Evolutionary conservation across 1,140 invertebrate genomes (phyloP), one percentile per base, ranked within the genome.

Genomic region (Pantala flavescens): DNA sequence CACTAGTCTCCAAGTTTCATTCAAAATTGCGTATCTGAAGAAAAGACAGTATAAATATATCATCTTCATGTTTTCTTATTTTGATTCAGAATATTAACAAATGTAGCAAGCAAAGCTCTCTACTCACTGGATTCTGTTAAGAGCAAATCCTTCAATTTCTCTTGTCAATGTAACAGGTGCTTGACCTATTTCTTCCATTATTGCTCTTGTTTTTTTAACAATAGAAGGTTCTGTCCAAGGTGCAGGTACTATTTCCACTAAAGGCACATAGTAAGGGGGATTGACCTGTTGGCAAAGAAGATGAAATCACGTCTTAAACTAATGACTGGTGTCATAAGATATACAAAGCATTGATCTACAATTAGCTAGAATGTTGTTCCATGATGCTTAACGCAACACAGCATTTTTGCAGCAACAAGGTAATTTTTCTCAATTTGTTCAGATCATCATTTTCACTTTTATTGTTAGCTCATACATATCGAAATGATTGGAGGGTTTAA

Each of bases 221-320:
- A 95, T 87, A 72, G 90, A 88, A 0, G 88, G 85, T 43, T 90
- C 86, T 0, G 93, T 95, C 93, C 93, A 97, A 7, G 95, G 92
- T 0, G 95, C 93, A 0, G 96, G 96, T 0, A 98, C 93, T 55
- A 98, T 86, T 85, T 98, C 97, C 0, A 98, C 93, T 42, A 98
- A 83, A 0, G 95, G 95, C 11, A 97, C 91, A 81, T 96, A 98
- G 81, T 98, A 98, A 0, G 96, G 96, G 71, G 97, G 97, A 84
- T 98, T 98, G 0, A 98, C 87, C 90, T 91, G 75, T 9, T 78
- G 77, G 28, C 28, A 36, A 36, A 36, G 28, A 9, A 5, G 9
- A 36, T 36, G 2, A 2, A 36, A 36, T 36, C 28, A 36, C 9
- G 28, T 5, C 9, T 36, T 36, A 36, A 36, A 36, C 28, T 36